Base-by-base conservation (phyloP, 2,113 vertebrate genomes). In the Notarius lentiginosus region DNA sequence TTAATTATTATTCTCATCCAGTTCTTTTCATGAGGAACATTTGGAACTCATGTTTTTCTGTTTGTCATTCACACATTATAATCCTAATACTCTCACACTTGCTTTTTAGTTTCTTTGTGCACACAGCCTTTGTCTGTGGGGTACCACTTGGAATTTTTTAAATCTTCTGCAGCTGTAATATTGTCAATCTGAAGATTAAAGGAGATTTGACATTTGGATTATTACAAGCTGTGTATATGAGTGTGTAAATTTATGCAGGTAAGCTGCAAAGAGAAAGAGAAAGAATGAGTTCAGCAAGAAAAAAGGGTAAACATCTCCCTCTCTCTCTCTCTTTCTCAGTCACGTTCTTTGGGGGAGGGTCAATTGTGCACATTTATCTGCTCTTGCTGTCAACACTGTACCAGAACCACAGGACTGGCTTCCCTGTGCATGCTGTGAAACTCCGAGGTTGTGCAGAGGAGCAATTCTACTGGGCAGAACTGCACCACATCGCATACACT, bases 161-260 rank as follows among this genome's bases (percentile, higher is more conserved):
- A 89, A 91, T 88, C 85, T 87, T 90, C 82, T 75, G 76, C 6
- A 4, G 76, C 84, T 89, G 24, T 90, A 90, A 90, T 87, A 89
- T 87, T 14, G 79, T 81, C 72, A 90, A 70, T 85, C 66, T 87
- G 60, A 89, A 89, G 90, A 90, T 89, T 87, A 91, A 87, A 79
- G 77, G 82, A 85, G 82, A 84, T 83, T 70, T 79, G 63, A 84
- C 53, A 56, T 58, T 60, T 34, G 27, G 4, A 60, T 89, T 83
- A 68, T 77, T 17, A 49, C 68, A 83, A 49, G 27, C 85, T 84
- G 47, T 86, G 68, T 65, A 66, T 85, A 22, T 82, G 27, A n/a
- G 60, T 84, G 34, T 70, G 47, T 89, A 72, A n/a, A 60, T 75
- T 72, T 60, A 63, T 80, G 83, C 82, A 66, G 77, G 82, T 30